Evolutionary conservation across 1,140 invertebrate genomes (phyloP).

Genomic region (Lerema accius): DNA sequence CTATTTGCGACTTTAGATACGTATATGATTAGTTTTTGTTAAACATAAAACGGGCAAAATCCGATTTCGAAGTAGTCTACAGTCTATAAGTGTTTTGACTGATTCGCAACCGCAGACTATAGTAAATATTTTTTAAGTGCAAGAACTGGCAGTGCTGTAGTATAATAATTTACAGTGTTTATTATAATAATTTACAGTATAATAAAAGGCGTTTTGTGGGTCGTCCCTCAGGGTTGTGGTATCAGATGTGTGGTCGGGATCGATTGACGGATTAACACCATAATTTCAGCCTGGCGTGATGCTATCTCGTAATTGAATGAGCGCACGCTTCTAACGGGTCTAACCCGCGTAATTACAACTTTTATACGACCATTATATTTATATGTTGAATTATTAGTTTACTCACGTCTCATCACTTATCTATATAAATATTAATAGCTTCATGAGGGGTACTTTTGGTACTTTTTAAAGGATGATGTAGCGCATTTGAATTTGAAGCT

Average conservation of each 20-base stretch:
- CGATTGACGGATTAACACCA: slow-evolving; percentile 32
- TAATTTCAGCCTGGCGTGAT: slow-evolving; percentile 27
- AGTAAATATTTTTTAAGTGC: too few species aligned
- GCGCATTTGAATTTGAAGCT: too few species aligned
- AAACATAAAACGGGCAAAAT: too few species aligned
- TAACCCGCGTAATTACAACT: slow-evolving; percentile 31
- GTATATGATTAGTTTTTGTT: too few species aligned
- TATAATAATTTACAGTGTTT: neutral
- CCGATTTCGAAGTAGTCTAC: too few species aligned
- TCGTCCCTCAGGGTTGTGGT: slow-evolving; percentile 12
- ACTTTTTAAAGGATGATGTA: too few species aligned
- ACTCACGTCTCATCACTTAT: too few species aligned
- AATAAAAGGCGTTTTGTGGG: slow-evolving; percentile 14
- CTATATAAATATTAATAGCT: too few species aligned
- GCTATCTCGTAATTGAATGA: slow-evolving; percentile 29
- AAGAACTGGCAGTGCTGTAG: neutral
- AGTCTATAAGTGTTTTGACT: too few species aligned
- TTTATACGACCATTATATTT: slow-evolving; percentile 20
- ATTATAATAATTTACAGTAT: slow-evolving; percentile 6
- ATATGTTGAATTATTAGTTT: slow-evolving; percentile 16
- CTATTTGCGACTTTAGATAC: too few species aligned
- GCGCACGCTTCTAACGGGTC: slow-evolving; percentile 23
- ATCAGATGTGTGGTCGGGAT: slow-evolving; percentile 26
- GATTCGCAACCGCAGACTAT: too few species aligned
- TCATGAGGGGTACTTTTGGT: too few species aligned